phyloP scores from a whole-genome alignment of 2,797 vertebrate genomes.

The Adelosebastes latens region DNA sequence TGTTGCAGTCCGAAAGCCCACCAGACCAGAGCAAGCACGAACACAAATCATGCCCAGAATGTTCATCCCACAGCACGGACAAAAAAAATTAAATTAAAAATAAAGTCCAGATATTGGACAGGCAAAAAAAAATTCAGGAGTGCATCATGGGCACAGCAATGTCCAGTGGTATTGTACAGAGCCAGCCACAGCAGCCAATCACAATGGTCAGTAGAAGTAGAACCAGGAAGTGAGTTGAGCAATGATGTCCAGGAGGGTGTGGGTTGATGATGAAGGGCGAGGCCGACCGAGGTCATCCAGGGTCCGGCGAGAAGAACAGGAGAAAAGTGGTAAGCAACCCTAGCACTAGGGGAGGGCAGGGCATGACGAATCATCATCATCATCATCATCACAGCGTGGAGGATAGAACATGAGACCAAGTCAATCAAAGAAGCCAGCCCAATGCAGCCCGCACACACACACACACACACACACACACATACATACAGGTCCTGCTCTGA shows the following conservation, averaged over 20 bases:
- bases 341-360: slow-evolving; percentile 78
- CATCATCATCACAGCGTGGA: slow-evolving; percentile 76
- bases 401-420: slow-evolving; percentile 79
- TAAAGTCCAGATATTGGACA: background rate
- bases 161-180: slow-evolving; percentile 25
- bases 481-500: background rate
- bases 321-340: slow-evolving; percentile 89
- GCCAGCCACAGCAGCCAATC: slow-evolving; percentile 16
- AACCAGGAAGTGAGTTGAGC: slow-evolving; percentile 1
- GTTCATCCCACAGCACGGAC: slow-evolving; percentile 46
- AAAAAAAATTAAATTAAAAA: background rate
- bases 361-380: slow-evolving; percentile 65
- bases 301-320: slow-evolving; percentile 85
- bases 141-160: slow-evolving; percentile 21
- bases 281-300: slow-evolving; percentile 32
- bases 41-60: slow-evolving; percentile 63
- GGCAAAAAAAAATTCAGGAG: slow-evolving; percentile 34
- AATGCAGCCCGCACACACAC: slow-evolving; percentile 14
- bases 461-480: background rate
- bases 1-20: slow-evolving; percentile 39
- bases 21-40: slow-evolving; percentile 64
- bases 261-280: slow-evolving; percentile 18
- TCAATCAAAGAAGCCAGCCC: slow-evolving; percentile 67
- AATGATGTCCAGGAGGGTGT: slow-evolving; percentile 8
- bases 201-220: background rate